These are phyloP conservation scores for Lasioglossum figueresi DNA, from an alignment of 2,888 invertebrate species.

Conservation along the genomic window DNA sequence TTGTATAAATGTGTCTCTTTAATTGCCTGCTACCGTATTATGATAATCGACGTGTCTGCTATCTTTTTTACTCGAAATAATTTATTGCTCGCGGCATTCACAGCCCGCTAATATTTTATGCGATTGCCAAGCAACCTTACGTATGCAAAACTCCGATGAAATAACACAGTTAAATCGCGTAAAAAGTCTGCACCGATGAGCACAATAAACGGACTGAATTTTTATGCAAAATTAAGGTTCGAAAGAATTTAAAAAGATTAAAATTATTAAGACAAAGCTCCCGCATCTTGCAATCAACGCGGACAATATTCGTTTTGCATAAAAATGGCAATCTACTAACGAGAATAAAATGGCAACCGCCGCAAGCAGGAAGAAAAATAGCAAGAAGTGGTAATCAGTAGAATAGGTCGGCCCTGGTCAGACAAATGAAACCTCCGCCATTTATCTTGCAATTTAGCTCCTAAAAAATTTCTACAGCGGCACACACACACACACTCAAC, in stretches of 20 bases:
- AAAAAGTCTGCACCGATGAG: background rate
- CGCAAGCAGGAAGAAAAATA: background rate
- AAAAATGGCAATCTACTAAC: background rate
- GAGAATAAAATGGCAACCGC: background rate
- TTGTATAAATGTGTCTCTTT: background rate
- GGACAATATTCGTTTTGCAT: background rate
- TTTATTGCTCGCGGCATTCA: background rate
- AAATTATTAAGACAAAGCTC: background rate
- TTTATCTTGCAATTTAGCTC: background rate
- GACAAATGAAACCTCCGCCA: background rate
- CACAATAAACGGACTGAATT: background rate
- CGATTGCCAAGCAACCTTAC: background rate
- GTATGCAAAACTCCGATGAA: background rate
- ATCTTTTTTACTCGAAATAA: background rate
- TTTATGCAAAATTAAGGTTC: background rate
- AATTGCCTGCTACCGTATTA: background rate
- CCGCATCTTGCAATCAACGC: background rate
- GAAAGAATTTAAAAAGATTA: background rate
- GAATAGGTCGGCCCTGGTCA: background rate
- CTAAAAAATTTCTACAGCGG: background rate
- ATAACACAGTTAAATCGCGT: background rate
- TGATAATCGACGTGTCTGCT: background rate
- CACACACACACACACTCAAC: background rate
- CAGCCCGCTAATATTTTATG: background rate
- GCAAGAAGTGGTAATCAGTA: background rate